Base-by-base conservation (phyloP, 1,140 invertebrate genomes). In the Triops longicaudatus region DNA sequence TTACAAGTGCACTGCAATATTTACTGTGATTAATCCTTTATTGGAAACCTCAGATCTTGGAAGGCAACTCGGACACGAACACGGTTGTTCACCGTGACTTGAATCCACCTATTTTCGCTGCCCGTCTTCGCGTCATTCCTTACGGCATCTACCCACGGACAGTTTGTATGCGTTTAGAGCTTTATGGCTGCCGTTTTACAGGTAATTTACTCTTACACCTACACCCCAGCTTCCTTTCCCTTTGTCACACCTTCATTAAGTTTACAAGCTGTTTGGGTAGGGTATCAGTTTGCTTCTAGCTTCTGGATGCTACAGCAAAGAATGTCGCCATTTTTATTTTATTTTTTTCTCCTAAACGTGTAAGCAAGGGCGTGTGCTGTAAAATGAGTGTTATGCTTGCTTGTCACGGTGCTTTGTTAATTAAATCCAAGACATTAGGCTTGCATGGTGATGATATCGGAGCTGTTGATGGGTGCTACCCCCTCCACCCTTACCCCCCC, bases 151-250 rank as follows among this genome's bases (percentile, higher is more conserved):
- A 90, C 80, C 83, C 86, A 22, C 85, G 91, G 72, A 91, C 90
- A 5, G 88, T 92, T 73, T 92, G 91, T 83, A 84, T 92, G 78
- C 85, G 91, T 27, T 85, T 92, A 76, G 91, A 92, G 81, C 82
- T 92, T 73, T 86, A 87, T 79, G 90, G 90, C 37, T 91, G 90
- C 81, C 82, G 81, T 77, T 88, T 87, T 81, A 85, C 84, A 81
- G 87, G 89, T 89, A 83, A 87, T 73, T 37, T 37, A 42, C 12
- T 37, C 74, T 14, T 43, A 26, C 74, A 43, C 31, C n/a, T n/a
- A n/a, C n/a, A n/a, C n/a, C n/a, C 22, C 37, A 41, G 2, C 22
- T 43, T 44, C 17, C 73, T 37, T n/a, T 12, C 11, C 26, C 50
- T n/a, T 63, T 63, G n/a, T 37, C 31, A 4, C 31, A 37, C 50